A percentile compares a stretch with the other conserved stretches of the same genome.
Conservation (phyloP, 2,888 invertebrate species). For the Patella ulyssiponensis region DNA sequence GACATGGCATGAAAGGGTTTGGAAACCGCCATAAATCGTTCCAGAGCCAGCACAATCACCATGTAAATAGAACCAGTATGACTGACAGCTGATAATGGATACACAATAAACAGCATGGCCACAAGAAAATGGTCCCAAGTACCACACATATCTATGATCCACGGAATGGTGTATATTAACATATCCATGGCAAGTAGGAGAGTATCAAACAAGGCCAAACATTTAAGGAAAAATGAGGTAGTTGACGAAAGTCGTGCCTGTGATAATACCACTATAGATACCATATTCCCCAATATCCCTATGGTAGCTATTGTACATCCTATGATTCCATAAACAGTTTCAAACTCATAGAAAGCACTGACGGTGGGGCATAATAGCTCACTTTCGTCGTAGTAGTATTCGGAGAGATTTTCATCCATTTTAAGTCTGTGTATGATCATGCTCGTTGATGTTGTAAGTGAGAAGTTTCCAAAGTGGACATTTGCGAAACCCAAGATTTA, state of each 20-base stretch:
- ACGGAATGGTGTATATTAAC: slow-evolving; percentile 1
- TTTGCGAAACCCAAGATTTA: too few species aligned
- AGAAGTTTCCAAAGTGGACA: too few species aligned
- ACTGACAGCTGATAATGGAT: slow-evolving; percentile 4
- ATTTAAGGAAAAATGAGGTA: slow-evolving; percentile 12
- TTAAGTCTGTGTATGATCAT: neutral
- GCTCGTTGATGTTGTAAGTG: too few species aligned
- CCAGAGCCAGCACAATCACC: slow-evolving; percentile 10
- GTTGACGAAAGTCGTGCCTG: slow-evolving; percentile 13
- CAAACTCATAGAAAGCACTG: neutral
- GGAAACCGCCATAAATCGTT: slow-evolving; percentile 1
- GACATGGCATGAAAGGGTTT: slow-evolving; percentile 14
- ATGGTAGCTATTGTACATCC: slow-evolving; percentile 93
- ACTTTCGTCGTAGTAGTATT: neutral
- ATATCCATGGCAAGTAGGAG: neutral
- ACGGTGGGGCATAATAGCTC: neutral
- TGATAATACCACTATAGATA: slow-evolving; percentile 47
- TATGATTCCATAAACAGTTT: slow-evolving; percentile 78
- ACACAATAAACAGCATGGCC: neutral
- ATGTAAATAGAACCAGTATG: slow-evolving; percentile 13
- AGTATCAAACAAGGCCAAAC: slow-evolving; percentile 1
- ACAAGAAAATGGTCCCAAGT: neutral
- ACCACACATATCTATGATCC: neutral
- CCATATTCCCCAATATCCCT: slow-evolving; percentile 68
- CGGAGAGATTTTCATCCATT: slow-evolving; percentile 4